A percentile compares a stretch with the other conserved stretches of the same genome.
Evolutionary conservation across 2,888 invertebrate species (phyloP).

Genomic region (Hypena proboscidalis): DNA sequence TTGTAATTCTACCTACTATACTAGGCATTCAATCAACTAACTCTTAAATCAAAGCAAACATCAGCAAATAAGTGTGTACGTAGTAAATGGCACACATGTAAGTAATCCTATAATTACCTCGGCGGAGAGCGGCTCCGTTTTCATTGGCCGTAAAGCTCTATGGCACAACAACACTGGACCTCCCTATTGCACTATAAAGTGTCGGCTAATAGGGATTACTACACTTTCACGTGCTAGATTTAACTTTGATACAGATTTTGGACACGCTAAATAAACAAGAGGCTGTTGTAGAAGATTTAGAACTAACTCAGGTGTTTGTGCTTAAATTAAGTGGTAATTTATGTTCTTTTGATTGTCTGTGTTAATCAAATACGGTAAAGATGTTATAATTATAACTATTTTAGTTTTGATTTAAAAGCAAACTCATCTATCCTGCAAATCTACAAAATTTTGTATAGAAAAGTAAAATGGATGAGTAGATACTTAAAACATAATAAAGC

Average conservation of each 20-base stretch:
- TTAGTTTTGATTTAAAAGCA: too few species aligned
- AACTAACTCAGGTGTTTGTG: not conserved
- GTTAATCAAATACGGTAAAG: too few species aligned
- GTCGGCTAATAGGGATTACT: slow-evolving; percentile 79
- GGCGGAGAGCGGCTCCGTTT: slow-evolving; percentile 69
- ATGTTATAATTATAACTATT: too few species aligned
- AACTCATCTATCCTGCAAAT: too few species aligned
- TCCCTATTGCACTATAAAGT: slow-evolving; percentile 74
- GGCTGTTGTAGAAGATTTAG: slow-evolving; percentile 5
- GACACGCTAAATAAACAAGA: slow-evolving; percentile 41
- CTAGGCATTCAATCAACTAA: too few species aligned
- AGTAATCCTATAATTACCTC: slow-evolving; percentile 79
- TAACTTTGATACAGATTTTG: slow-evolving; percentile 59
- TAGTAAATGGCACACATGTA: slow-evolving; percentile 54
- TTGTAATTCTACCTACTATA: too few species aligned
- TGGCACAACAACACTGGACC: slow-evolving; percentile 70
- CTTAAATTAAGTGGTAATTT: slow-evolving; percentile 2
- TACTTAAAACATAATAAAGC: too few species aligned
- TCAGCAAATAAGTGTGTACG: slow-evolving; percentile 21
- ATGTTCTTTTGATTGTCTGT: not conserved
- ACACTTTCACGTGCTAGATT: slow-evolving; percentile 67
- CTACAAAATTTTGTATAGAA: too few species aligned
- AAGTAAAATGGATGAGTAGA: too few species aligned
- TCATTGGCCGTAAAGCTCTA: slow-evolving; percentile 80
- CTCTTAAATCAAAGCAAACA: too few species aligned